Base-by-base conservation (phyloP, 92 coral and sea anemone genomes). In the Scolanthus callimorphus region DNA sequence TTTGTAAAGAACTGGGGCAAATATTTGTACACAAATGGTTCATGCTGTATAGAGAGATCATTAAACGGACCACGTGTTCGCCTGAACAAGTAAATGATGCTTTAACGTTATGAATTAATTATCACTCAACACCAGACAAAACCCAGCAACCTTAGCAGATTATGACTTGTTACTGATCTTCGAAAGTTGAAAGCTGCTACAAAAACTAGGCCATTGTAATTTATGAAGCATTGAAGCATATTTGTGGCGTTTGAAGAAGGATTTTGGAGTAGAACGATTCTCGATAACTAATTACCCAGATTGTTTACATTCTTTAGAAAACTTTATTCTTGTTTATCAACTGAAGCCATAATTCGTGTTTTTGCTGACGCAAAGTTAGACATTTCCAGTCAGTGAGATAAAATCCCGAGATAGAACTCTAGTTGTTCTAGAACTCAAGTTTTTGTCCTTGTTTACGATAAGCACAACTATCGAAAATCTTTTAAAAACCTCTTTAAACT, bases 21-120 rank as follows among this genome's bases (percentile, higher is more conserved):
- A 68, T 57, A 68, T 68, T 55, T 57, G 75, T 58, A 68, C 52
- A 68, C 65, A 68, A 17, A 28, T 43, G 25, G 17, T 68, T 68
- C 65, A 10, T 6, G 11, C 17, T 19, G 19, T 4, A 19, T 9
- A 4, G 22, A 9, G 23, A 46, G 4, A 11, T 46, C 8, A 46
- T 46, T 20, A 46, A 19, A 9, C 23, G 43, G 15, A 6, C 43
- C 52, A 46, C 52, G 52, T 46, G 52, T 9, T 20, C 22, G 8
- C 6, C 11, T 46, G 8, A 6, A 9, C 8, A 21, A 9, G 22
- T 11, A 46, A 46, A 46, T 15, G 52, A 46, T 21, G 52, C 52
- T 46, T 21, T 46, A 9, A 46, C 12, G 22, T 34, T 4, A 46
- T 46, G 52, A 46, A 46, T 46, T 6, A 20, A 46, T 46, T 46